phyloP scores from a whole-genome alignment of 2,888 invertebrate species.

The Biston stratarius region DNA sequence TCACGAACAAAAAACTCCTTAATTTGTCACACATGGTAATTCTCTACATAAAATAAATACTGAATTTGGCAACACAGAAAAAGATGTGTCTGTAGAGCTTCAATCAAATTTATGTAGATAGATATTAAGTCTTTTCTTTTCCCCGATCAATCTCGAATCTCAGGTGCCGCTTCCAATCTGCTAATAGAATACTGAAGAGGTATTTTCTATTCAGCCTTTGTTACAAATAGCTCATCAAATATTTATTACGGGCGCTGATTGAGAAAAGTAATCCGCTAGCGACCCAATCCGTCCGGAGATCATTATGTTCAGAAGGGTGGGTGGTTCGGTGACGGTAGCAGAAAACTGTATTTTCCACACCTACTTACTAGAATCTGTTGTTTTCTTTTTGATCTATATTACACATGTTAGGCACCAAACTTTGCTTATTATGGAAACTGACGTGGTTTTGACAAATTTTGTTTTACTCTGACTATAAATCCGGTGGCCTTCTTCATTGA shows the following conservation, averaged over 20 bases:
- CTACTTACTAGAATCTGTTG: background rate
- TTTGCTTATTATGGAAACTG: too few relatives aligned
- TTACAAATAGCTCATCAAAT: slow-evolving; percentile 63
- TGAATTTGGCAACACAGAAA: too few relatives aligned
- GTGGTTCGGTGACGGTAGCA: slow-evolving; percentile 4
- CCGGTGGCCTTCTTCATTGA: too few relatives aligned
- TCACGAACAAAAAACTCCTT: too few relatives aligned
- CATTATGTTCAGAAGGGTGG: slow-evolving; percentile 60
- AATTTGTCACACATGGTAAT: too few relatives aligned
- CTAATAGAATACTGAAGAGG: slow-evolving; percentile 42
- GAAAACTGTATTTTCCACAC: slow-evolving; percentile 10
- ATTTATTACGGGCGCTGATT: slow-evolving; percentile 70
- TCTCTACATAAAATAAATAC: too few relatives aligned
- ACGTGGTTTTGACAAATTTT: too few relatives aligned
- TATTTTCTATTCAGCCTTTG: slow-evolving; percentile 47
- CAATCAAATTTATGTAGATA: background rate
- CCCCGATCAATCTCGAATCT: slow-evolving; percentile 36
- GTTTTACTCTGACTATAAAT: too few relatives aligned
- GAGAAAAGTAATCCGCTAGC: slow-evolving; percentile 64
- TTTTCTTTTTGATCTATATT: background rate
- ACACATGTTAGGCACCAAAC: too few relatives aligned
- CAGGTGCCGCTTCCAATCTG: slow-evolving; percentile 43
- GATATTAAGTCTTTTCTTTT: background rate
- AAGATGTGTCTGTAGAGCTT: background rate
- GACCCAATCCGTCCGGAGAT: slow-evolving; percentile 57